Base-by-base conservation (phyloP, 1,140 invertebrate species). In the Hormaphis cornu region DNA sequence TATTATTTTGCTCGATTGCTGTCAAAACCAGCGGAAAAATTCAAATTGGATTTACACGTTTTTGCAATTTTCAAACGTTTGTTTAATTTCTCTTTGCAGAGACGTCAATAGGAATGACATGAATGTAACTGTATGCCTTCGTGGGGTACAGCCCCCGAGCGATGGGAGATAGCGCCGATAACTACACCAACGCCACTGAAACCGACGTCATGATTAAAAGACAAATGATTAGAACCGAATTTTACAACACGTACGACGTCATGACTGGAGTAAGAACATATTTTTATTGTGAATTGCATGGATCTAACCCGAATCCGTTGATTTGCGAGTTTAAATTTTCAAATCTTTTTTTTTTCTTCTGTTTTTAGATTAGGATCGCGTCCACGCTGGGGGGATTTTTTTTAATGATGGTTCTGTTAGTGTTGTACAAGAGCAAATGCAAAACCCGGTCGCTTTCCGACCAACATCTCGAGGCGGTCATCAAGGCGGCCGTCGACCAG, bases 171-270 rank as follows among this genome's bases (percentile, higher is more conserved):
- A 61, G 59, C n/a, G 28, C 53, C 42, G 61, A 63, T 24, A 59
- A 50, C 33, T 30, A 46, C 18, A 66, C 10, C 9, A 66, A 66
- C 33, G 56, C 71, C 24, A 73, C 72, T 22, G 50, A 72, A 42
- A 54, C 66, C 26, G 69, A 66, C 59, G 48, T 66, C 59, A 46
- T 46, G 40, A 33, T 66, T 30, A 66, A 72, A 58, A 40, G 72
- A 30, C 72, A 74, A 50, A 70, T 69, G n/a, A 70, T 73, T 22
- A 54, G 71, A 73, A 83, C 85, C 73, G 88, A 91, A 78, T 91
- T 90, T 79, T 94, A 90, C 80, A 87, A 87, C 72, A 91, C 89
- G 37, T 94, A 94, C 78, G 91, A 93, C 81, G 87, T 89, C 73
- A 92, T 92, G 89, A 93, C 90, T 70, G 91, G 91, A 59, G 84